These are phyloP conservation scores for Drosophila repleta DNA, from an alignment of 1,140 invertebrate genomes.

Conservation along the genomic window DNA sequence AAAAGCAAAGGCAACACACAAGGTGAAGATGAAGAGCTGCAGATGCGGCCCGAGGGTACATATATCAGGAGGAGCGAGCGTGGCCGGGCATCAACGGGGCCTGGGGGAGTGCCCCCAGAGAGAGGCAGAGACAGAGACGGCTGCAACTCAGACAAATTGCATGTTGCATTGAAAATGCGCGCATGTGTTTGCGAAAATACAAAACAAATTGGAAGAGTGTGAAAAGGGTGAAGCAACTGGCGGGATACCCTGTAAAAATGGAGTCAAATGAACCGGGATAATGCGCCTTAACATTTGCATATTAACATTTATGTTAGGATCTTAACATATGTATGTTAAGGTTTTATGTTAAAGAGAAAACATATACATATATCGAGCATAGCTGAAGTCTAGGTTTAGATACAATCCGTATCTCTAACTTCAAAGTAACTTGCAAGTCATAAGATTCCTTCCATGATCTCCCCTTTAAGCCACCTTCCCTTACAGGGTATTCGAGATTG, in stretches of 20 bases:
- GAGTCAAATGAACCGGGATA: neutral
- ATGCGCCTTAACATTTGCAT: too few species aligned
- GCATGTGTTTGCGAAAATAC: conserved; percentile 45
- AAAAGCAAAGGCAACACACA: conserved; percentile 68
- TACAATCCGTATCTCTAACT: too few species aligned
- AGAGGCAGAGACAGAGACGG: too few species aligned
- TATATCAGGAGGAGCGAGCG: conserved; percentile 1
- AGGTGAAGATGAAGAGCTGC: conserved; percentile 67
- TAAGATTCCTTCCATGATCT: too few species aligned
- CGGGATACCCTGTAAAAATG: conserved; percentile 22
- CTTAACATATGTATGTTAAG: neutral
- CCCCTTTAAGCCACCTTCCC: too few species aligned
- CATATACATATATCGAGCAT: too few species aligned
- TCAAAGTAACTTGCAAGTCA: too few species aligned
- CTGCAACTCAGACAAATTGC: conserved; percentile 56
- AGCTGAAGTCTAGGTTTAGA: too few species aligned
- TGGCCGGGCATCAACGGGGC: neutral
- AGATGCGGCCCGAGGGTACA: conserved; percentile 14
- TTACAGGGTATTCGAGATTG: neutral
- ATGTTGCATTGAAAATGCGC: conserved; percentile 60
- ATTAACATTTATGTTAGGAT: neutral
- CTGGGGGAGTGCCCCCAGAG: conserved; percentile 6
- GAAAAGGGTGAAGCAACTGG: neutral
- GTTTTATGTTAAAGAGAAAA: too few species aligned
- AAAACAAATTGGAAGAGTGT: conserved; percentile 10